A percentile compares a stretch with the other conserved stretches of the same genome.
These are phyloP conservation scores for Cyprinodon tularosa DNA, from an alignment of 2,113 vertebrate genomes.

Conservation along the genomic window DNA sequence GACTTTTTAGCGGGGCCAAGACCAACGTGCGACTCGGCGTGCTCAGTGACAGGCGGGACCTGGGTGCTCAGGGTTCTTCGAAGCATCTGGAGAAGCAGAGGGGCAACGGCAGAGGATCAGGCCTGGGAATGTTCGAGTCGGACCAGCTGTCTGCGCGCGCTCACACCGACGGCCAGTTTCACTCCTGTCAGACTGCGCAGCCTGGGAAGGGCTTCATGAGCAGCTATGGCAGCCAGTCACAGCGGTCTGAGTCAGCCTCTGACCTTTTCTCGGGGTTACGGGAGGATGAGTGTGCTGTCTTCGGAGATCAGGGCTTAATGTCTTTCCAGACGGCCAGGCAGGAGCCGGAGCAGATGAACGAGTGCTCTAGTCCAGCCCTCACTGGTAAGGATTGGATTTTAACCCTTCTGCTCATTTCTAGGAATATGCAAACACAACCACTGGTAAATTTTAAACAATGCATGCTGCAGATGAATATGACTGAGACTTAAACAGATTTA, in stretches of 20 bases:
- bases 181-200: conserved; percentile 87
- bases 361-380: conserved; percentile 80
- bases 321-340: conserved; percentile 88
- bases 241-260: conserved; percentile 75
- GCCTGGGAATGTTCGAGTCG: conserved; percentile 88
- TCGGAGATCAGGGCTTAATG: conserved; percentile 92
- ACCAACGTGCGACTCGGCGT: conserved; percentile 84
- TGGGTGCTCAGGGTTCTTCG: conserved; percentile 84
- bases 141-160: conserved; percentile 89
- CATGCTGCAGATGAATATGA: neutral
- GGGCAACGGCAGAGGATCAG: conserved; percentile 85
- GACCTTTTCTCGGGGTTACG: conserved; percentile 86
- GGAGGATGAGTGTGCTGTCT: conserved; percentile 85
- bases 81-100: conserved; percentile 87
- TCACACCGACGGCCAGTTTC: conserved; percentile 90
- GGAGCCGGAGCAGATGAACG: conserved; percentile 81
- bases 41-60: conserved; percentile 83
- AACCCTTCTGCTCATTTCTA: conserved; percentile 8
- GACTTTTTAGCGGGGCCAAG: conserved; percentile 91
- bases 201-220: conserved; percentile 85
- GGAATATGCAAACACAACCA: neutral
- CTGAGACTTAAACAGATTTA: too few species aligned
- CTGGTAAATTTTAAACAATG: conserved; percentile 2
- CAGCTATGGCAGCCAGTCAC: conserved; percentile 87
- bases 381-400: conserved; percentile 82